Evolutionary conservation across 2,888 invertebrate species (phyloP).

Genomic region (Drosophila stalkeri): DNA sequence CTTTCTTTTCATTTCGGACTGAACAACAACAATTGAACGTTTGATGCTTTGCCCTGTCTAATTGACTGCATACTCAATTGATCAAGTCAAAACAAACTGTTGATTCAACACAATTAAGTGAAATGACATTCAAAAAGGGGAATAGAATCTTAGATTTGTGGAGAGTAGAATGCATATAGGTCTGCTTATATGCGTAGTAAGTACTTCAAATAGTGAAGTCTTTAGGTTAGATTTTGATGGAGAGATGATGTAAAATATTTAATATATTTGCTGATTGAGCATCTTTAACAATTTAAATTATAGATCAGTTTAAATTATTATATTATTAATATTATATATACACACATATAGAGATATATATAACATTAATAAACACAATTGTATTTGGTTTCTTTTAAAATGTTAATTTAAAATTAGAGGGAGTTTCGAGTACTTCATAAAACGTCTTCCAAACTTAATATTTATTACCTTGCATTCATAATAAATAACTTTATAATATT

Average conservation of each 20-base stretch:
- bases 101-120: slow-evolving; percentile 29
- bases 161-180: slow-evolving; percentile 8
- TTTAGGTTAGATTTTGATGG: background rate
- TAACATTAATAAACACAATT: too few species aligned
- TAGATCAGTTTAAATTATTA: too few species aligned
- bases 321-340: too few species aligned
- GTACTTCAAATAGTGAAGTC: background rate
- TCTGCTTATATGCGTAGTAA: background rate
- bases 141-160: background rate
- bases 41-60: slow-evolving; percentile 20
- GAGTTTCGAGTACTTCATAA: too few species aligned
- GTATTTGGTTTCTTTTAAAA: too few species aligned
- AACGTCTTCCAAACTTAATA: too few species aligned
- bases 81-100: slow-evolving; percentile 28
- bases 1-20: background rate
- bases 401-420: too few species aligned
- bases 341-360: too few species aligned
- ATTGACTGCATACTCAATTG: slow-evolving; percentile 25
- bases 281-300: background rate
- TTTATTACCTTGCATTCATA: background rate
- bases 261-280: background rate
- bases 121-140: slow-evolving; percentile 42
- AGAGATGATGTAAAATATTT: background rate
- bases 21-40: slow-evolving; percentile 24
- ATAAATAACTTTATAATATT: background rate